Conservation (phyloP, 2,113 vertebrate genomes). For the Cryptotis parvus region DNA sequence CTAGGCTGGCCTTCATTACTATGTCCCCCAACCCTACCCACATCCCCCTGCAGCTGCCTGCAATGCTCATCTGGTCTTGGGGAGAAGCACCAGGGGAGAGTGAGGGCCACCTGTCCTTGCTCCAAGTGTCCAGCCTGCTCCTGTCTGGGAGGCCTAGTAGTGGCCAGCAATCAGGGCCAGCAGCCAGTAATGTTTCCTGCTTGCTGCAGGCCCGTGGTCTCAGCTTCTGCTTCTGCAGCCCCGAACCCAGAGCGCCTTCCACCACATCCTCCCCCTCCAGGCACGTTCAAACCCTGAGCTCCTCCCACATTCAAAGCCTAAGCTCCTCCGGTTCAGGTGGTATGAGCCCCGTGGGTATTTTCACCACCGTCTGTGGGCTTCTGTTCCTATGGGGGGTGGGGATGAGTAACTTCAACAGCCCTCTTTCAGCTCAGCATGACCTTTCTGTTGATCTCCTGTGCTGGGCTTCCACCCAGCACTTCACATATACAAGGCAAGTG, state of each 20-base stretch:
- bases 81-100: background rate
- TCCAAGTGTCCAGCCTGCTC: too few species aligned
- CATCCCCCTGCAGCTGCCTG: background rate
- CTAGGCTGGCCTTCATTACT: too few species aligned
- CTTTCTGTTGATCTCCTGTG: background rate
- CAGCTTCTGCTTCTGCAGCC: background rate
- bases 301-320: too few species aligned
- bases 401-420: background rate
- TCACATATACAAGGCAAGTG: too few species aligned
- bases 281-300: background rate
- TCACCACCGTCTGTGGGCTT: background rate
- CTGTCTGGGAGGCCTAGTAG: background rate
- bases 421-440: background rate
- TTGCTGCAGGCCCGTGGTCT: background rate
- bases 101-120: background rate
- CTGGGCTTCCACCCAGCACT: background rate
- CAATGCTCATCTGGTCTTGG: background rate
- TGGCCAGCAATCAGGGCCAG: background rate
- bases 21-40: background rate
- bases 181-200: slow-evolving; percentile 57
- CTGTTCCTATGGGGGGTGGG: background rate
- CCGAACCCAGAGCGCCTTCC: slow-evolving; percentile 8
- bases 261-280: slow-evolving; percentile 76
- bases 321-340: background rate
- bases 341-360: background rate